Conservation (phyloP, 1,140 invertebrate genomes). For the Heliconius melpomene region DNA sequence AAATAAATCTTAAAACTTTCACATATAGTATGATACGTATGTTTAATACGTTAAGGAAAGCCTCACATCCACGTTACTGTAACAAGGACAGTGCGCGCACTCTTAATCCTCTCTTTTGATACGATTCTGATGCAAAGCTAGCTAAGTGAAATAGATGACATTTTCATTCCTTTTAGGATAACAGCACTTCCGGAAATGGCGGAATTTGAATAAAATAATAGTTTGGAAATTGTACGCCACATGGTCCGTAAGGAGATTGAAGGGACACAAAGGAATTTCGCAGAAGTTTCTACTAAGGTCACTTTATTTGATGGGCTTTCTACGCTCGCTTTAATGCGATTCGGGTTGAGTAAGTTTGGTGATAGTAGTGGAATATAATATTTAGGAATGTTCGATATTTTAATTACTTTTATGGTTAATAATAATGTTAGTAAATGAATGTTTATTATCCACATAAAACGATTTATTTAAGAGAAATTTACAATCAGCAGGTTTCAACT, state of each 20-base stretch:
- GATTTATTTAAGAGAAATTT: too few relatives aligned
- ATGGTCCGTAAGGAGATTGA: conserved; percentile 41
- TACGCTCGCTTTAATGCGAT: conserved; percentile 37
- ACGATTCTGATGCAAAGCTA: conserved; percentile 42
- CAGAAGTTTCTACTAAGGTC: conserved; percentile 47
- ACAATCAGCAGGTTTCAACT: too few relatives aligned
- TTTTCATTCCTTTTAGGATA: conserved; percentile 47
- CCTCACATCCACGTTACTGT: conserved; percentile 20
- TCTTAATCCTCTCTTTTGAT: conserved; percentile 41
- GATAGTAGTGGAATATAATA: conserved; percentile 12
- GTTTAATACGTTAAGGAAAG: background rate
- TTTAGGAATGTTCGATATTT: conserved; percentile 4
- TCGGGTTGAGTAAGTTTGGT: conserved; percentile 30
- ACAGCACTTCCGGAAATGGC: conserved; percentile 49
- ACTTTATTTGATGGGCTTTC: conserved; percentile 51
- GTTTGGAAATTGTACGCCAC: conserved; percentile 54
- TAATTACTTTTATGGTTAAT: background rate
- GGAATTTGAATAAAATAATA: conserved; percentile 70
- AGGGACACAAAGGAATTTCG: conserved; percentile 49
- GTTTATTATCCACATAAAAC: too few relatives aligned
- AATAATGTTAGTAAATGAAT: too few relatives aligned
- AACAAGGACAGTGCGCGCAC: conserved; percentile 29
- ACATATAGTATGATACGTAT: background rate
- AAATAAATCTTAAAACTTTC: background rate
- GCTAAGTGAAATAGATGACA: conserved; percentile 35